These are phyloP conservation scores for Valencia hispanica DNA, from an alignment of 2,797 vertebrate species.

Conservation along the genomic window DNA sequence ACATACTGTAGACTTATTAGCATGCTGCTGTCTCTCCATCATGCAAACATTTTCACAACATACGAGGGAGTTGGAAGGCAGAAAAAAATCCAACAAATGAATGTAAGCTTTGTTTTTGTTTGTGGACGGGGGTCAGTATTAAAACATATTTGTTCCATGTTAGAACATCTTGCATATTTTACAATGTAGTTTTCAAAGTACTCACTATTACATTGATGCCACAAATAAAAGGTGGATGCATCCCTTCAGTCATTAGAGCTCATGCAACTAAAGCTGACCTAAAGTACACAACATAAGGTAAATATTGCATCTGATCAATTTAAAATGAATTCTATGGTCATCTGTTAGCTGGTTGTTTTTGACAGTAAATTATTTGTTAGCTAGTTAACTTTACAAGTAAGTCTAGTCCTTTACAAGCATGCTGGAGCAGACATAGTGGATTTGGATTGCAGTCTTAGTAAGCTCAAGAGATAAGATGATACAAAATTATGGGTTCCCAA, in stretches of 20 bases:
- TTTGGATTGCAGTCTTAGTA: not conserved
- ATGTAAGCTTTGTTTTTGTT: conserved; percentile 57
- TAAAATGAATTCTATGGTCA: conserved; percentile 52
- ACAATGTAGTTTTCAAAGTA: conserved; percentile 61
- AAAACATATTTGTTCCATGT: conserved; percentile 54
- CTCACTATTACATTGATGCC: conserved; percentile 49
- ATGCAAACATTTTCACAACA: conserved; percentile 24
- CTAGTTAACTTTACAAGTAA: conserved; percentile 26
- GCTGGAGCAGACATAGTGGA: conserved; percentile 6
- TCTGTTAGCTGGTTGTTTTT: conserved; percentile 35
- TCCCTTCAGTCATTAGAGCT: conserved; percentile 47
- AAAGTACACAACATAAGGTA: conserved; percentile 57
- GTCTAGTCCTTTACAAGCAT: conserved; percentile 15
- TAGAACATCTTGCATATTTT: conserved; percentile 65
- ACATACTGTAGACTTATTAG: conserved; percentile 43
- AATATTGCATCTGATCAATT: conserved; percentile 61
- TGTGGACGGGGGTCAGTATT: conserved; percentile 30
- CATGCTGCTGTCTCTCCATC: conserved; percentile 28
- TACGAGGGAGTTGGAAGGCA: conserved; percentile 51
- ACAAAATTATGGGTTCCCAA: too few species aligned
- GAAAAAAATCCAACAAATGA: conserved; percentile 74
- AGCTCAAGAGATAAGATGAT: too few species aligned
- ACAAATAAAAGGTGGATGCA: conserved; percentile 47
- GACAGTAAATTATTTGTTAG: conserved; percentile 39
- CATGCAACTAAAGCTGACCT: conserved; percentile 48